Base-by-base conservation (phyloP, 2,113 vertebrate species). In the Eretmochelys imbricata region DNA sequence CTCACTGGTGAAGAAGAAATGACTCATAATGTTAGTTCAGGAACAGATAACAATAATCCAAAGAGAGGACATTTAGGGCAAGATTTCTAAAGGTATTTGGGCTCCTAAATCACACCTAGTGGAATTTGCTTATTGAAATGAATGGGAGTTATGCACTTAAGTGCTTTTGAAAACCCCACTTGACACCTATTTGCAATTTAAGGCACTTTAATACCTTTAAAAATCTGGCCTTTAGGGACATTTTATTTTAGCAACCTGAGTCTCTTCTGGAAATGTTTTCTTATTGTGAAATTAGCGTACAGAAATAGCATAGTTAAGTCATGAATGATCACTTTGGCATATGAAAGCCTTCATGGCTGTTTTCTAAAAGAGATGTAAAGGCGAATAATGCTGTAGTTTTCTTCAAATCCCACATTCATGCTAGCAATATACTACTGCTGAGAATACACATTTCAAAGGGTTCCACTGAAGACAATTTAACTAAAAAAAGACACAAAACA, bases 381-480 rank as follows among this genome's bases (percentile, higher is more conserved):
- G 0, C 1, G 69, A 42, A 24, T 82, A 82, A 38, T 82, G 80
- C 51, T 59, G 48, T 53, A 55, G 55, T 57, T 69, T 29, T 0
- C 3, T 51, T 12, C 35, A 46, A 10, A 10, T 65, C 89, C 80
- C 4, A 9, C 85, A 9, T 31, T 48, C 11, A 8, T 42, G 3
- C 29, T 49, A 46, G 6, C 55, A 55, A 8, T 49, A 24, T 89
- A 22, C 50, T 76, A 10, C 35, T 93, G 78, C 62, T 86, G 50
- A 84, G 48, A 54, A 31, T 83, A 3, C 85, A 76, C 27, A 3
- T 83, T 90, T 50, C 42, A 87, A 6, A 16, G 42, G 51, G 24
- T n/a, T 42, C n/a, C 95, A 92, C 85, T 42, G 48, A 84, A 90
- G 19, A 5, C 75, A 69, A 82, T 86, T 78, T 53, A 89, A 82